These are phyloP conservation scores for Latrodectus elegans DNA, from an alignment of 2,888 invertebrate species.

Conservation along the genomic window DNA sequence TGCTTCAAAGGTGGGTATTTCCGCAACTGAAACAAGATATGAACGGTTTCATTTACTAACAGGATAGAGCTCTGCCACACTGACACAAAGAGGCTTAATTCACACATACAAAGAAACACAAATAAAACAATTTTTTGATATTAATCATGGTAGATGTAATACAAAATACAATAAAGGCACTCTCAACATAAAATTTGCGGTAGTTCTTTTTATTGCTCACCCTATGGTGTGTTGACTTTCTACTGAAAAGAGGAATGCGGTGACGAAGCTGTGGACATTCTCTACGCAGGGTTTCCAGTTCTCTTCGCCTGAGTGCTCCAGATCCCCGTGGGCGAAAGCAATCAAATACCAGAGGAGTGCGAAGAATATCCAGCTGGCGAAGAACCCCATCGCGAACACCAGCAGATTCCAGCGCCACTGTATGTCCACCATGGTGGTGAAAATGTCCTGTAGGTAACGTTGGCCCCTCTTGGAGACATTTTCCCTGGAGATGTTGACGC, in stretches of 20 bases:
- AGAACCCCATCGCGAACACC: constrained; percentile 91
- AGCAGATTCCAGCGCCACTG: constrained; percentile 92
- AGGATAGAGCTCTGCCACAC: no score
- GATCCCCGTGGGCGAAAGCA: constrained; percentile 92
- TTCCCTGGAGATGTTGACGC: constrained; percentile 96
- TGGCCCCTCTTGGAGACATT: constrained; percentile 94
- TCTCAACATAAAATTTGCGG: no score
- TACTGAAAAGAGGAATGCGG: constrained; percentile 95
- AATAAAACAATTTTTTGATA: no score
- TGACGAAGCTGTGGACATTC: constrained; percentile 89
- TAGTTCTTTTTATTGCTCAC: constrained; percentile 1
- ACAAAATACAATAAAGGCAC: no score
- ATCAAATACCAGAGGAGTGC: constrained; percentile 97
- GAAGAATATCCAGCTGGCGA: constrained; percentile 93
- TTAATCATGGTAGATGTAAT: no score
- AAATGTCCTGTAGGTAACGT: constrained; percentile 90
- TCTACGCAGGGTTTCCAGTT: constrained; percentile 88
- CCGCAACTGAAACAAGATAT: no score
- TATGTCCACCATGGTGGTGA: constrained; percentile 94
- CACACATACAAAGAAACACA: no score
- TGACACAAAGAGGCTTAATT: no score
- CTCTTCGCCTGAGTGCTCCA: constrained; percentile 79
- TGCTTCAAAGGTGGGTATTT: no score
- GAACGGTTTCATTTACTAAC: no score
- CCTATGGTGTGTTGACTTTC: constrained; percentile 98